A percentile compares a stretch with the other conserved stretches of the same genome.
These are phyloP conservation scores for Nothura maculosa DNA, from an alignment of 2,797 vertebrate species.

Conservation along the genomic window DNA sequence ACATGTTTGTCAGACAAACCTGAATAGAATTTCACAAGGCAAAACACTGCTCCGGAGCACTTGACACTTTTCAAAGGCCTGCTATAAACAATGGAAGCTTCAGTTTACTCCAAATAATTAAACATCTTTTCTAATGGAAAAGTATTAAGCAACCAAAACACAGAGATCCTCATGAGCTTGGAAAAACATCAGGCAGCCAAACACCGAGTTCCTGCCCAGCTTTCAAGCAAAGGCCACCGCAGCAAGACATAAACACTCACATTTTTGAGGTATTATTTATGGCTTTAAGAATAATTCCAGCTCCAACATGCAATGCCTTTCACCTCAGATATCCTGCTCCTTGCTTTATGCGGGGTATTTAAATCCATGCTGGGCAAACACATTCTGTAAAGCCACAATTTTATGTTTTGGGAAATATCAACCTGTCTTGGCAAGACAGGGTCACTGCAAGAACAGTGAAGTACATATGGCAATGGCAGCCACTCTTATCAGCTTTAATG, in stretches of 20 bases:
- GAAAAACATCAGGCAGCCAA: slow-evolving; percentile 67
- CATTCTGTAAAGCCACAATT: neutral
- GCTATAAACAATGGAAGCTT: slow-evolving; percentile 68
- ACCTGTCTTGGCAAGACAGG: neutral
- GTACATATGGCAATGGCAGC: rapidly evolving
- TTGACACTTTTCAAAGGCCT: slow-evolving; percentile 69
- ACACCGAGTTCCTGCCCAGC: neutral
- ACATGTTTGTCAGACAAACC: slow-evolving; percentile 61
- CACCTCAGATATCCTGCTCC: neutral
- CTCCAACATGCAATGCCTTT: rapidly evolving
- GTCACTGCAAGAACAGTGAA: neutral
- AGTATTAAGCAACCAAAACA: slow-evolving; percentile 61
- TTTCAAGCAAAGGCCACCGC: slow-evolving; percentile 9
- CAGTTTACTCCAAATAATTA: slow-evolving; percentile 63
- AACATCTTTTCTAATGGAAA: slow-evolving; percentile 74
- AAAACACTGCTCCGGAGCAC: slow-evolving; percentile 64
- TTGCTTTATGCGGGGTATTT: rapidly evolving
- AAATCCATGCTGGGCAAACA: neutral
- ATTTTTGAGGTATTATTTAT: slow-evolving; percentile 8
- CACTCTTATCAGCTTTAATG: rapidly evolving
- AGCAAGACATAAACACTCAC: slow-evolving; percentile 38
- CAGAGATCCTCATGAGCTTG: neutral
- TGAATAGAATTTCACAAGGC: slow-evolving; percentile 66
- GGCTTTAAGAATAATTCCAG: neutral
- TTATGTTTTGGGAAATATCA: rapidly evolving